A percentile compares a stretch with the other conserved stretches of the same genome.
These are phyloP conservation scores for Hylaeus volcanicus DNA, from an alignment of 1,140 invertebrate genomes.

Conservation along the genomic window DNA sequence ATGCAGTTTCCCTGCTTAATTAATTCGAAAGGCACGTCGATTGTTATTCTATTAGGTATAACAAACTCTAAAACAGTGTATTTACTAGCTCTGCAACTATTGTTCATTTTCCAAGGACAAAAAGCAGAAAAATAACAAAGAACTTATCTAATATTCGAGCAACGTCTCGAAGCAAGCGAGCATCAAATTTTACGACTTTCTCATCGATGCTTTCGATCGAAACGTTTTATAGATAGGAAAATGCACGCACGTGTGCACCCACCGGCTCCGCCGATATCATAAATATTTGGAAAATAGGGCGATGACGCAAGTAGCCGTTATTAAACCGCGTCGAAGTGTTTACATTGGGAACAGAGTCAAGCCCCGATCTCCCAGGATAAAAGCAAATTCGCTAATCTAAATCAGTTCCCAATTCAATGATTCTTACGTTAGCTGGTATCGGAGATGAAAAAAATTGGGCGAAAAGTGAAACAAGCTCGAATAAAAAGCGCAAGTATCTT, in stretches of 20 bases:
- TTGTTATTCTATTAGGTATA: too few species aligned
- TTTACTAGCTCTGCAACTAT: too few species aligned
- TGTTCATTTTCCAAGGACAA: too few species aligned
- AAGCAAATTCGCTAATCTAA: not conserved
- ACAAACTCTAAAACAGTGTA: too few species aligned
- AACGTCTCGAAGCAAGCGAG: not conserved
- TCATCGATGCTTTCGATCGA: not conserved
- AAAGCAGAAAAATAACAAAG: not conserved
- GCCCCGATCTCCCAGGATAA: not conserved
- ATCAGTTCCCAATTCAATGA: not conserved
- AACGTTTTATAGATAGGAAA: not conserved
- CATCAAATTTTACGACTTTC: not conserved
- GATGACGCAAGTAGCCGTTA: constrained; percentile 4
- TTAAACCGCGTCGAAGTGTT: not conserved
- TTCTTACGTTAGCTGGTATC: not conserved
- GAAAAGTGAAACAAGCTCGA: not conserved
- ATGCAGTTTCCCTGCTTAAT: too few species aligned
- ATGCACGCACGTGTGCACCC: not conserved
- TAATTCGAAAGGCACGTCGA: too few species aligned
- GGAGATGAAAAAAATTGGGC: too few species aligned
- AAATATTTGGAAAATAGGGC: constrained; percentile 26
- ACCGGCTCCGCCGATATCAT: not conserved
- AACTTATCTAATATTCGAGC: not conserved
- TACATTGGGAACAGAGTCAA: constrained; percentile 7
- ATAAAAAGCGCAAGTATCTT: not conserved